Evolutionary conservation across 2,888 invertebrate species (phyloP).

Genomic region (Embidobia sp.): DNA sequence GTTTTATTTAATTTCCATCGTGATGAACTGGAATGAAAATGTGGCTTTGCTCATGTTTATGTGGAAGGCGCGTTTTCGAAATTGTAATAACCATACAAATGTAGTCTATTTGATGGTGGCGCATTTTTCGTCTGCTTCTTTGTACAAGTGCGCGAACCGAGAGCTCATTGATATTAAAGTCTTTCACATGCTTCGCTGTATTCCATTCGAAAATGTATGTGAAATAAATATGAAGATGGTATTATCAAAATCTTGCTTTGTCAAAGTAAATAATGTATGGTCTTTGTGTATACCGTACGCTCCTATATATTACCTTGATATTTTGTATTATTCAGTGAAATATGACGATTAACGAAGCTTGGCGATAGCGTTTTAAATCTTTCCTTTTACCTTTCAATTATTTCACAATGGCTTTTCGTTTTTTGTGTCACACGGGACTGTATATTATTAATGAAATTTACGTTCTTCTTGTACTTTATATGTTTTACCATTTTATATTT

Average conservation of each 20-base stretch:
- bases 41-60: too few species aligned
- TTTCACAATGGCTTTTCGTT: not conserved
- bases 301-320: not conserved
- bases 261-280: slow-evolving; percentile 27
- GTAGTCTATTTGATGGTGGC: too few species aligned
- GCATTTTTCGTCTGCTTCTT: too few species aligned
- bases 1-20: too few species aligned
- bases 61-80: too few species aligned
- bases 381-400: not conserved
- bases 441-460: too few species aligned
- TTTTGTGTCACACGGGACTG: too few species aligned
- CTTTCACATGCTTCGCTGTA: not conserved
- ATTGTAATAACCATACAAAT: too few species aligned
- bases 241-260: slow-evolving; percentile 40
- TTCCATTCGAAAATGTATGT: slow-evolving; percentile 22
- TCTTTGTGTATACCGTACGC: not conserved
- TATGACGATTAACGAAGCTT: slow-evolving; percentile 15
- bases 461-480: too few species aligned
- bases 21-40: too few species aligned
- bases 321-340: slow-evolving; percentile 22
- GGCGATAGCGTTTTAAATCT: slow-evolving; percentile 17
- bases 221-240: slow-evolving; percentile 35
- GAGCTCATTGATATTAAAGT: slow-evolving; percentile 10
- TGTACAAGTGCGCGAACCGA: too few species aligned
- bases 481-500: too few species aligned